These are phyloP conservation scores for Drosophila ustulata DNA, from an alignment of 2,888 invertebrate genomes.

Conservation along the genomic window DNA sequence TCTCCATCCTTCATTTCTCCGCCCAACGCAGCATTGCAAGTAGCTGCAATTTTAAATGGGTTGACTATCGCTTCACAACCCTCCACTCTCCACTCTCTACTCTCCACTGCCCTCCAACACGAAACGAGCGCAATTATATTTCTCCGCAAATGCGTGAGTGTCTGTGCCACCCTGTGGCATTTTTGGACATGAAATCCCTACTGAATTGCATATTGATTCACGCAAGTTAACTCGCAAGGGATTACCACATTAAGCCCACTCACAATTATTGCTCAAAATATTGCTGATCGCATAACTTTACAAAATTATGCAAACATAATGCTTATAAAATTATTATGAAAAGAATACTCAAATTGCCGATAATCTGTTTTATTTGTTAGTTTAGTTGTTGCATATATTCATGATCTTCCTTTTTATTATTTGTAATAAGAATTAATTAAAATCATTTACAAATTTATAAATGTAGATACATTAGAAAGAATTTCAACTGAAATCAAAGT, in stretches of 20 bases:
- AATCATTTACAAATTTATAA: too few relatives aligned
- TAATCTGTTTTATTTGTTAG: too few relatives aligned
- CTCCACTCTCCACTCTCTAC: not conserved
- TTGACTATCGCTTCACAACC: conserved; percentile 16
- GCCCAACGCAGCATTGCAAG: conserved; percentile 39
- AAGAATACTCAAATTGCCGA: too few relatives aligned
- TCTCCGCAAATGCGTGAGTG: conserved; percentile 1
- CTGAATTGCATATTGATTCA: not conserved
- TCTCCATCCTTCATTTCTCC: conserved; percentile 2
- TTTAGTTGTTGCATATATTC: too few relatives aligned
- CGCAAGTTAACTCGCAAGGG: too few relatives aligned
- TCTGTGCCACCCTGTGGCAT: conserved; percentile 3
- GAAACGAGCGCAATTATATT: conserved; percentile 47
- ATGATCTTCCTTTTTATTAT: too few relatives aligned
- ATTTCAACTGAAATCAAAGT: not conserved
- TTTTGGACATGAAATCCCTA: conserved; percentile 9
- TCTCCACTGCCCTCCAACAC: not conserved
- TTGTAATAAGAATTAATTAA: too few relatives aligned
- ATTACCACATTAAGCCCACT: too few relatives aligned
- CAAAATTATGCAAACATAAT: too few relatives aligned
- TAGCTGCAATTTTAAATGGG: conserved; percentile 67
- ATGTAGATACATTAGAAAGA: not conserved
- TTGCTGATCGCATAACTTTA: too few relatives aligned
- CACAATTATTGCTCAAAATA: too few relatives aligned
- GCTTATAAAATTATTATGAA: too few relatives aligned